These are phyloP conservation scores for Acanthosepion pharaonis DNA, from an alignment of 2,888 invertebrate genomes.

Conservation along the genomic window DNA sequence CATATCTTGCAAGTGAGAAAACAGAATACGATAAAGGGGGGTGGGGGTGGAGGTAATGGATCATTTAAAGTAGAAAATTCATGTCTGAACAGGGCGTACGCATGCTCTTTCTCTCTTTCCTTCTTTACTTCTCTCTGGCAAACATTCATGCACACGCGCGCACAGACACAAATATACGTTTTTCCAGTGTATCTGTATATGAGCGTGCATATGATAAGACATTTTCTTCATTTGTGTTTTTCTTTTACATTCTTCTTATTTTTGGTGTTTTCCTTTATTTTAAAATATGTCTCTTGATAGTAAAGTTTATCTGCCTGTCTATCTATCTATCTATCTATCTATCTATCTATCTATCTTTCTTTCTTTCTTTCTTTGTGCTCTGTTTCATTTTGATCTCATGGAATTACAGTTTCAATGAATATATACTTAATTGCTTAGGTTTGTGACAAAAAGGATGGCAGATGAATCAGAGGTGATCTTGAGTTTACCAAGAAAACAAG, in stretches of 20 bases:
- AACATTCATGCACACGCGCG: too few relatives aligned
- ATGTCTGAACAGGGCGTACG: neutral
- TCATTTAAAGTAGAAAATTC: too few relatives aligned
- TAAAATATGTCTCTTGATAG: too few relatives aligned
- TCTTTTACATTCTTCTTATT: neutral
- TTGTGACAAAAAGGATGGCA: neutral
- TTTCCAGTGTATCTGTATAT: neutral
- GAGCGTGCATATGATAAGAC: neutral
- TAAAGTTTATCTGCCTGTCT: neutral
- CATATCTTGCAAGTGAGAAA: too few relatives aligned
- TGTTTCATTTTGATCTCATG: neutral
- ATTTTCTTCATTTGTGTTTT: neutral
- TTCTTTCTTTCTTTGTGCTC: neutral
- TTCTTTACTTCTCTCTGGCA: neutral
- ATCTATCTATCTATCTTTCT: neutral
- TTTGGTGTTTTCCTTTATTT: neutral
- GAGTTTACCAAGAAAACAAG: neutral
- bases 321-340: conserved; percentile 41
- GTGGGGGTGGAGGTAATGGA: too few relatives aligned
- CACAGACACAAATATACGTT: neutral
- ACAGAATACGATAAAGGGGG: too few relatives aligned
- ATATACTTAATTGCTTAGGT: neutral
- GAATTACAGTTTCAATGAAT: neutral
- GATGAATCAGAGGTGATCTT: neutral
- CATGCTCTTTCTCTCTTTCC: neutral